phyloP scores from a whole-genome alignment of 1,140 invertebrate genomes.

The Octopus sinensis region DNA sequence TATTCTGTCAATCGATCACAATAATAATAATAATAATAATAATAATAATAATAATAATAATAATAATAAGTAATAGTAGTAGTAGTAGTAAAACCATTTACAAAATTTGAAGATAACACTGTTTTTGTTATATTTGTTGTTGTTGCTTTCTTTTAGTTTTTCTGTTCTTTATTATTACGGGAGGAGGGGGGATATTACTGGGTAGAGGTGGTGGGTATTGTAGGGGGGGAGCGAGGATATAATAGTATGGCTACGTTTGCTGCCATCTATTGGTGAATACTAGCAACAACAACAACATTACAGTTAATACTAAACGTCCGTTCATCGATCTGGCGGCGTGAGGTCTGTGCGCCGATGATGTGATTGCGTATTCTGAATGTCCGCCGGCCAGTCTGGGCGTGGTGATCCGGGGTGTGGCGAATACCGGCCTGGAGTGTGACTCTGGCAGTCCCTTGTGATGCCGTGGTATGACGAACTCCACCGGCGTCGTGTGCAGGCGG shows the following conservation, averaged over 20 bases:
- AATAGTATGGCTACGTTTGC: not conserved
- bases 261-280: not conserved
- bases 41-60: not conserved
- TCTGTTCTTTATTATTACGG: not conserved
- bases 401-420: not conserved
- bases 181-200: not conserved
- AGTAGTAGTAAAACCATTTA: not conserved
- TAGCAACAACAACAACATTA: not conserved
- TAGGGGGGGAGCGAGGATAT: too few relatives aligned
- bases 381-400: not conserved
- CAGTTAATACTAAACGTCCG: not conserved
- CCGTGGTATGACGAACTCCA: not conserved
- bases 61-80: not conserved
- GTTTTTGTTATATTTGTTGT: not conserved
- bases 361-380: not conserved
- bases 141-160: not conserved
- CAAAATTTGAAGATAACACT: not conserved
- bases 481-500: not conserved
- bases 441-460: not conserved
- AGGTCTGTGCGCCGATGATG: not conserved
- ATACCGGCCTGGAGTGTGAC: not conserved
- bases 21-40: too few relatives aligned
- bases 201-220: not conserved
- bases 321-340: not conserved
- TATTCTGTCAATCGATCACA: not conserved